A percentile compares a stretch with the other conserved stretches of the same genome.
Conservation (phyloP, 2,113 vertebrate species). For the Ceratotherium simum region DNA sequence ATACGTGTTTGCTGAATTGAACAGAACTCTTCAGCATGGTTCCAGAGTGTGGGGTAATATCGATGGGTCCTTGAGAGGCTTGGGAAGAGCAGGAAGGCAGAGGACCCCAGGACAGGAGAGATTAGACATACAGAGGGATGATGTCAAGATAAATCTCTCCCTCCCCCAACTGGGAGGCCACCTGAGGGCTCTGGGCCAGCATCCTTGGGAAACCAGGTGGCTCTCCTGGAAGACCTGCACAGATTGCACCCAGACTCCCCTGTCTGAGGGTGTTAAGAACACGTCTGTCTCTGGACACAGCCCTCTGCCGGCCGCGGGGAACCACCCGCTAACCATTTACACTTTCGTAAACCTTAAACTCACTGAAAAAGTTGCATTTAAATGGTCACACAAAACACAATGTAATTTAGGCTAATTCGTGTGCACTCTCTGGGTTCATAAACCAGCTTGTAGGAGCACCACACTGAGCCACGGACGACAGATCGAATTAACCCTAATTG, state of each 20-base stretch:
- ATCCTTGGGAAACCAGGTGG: too few relatives aligned
- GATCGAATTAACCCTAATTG: not conserved
- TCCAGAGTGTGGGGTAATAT: too few relatives aligned
- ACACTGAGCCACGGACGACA: not conserved
- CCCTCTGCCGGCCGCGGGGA: fast-evolving
- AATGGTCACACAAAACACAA: fast-evolving
- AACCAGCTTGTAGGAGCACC: fast-evolving
- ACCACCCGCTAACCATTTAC: fast-evolving
- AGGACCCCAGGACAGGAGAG: too few relatives aligned
- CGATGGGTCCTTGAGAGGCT: fast-evolving
- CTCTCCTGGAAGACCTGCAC: fast-evolving
- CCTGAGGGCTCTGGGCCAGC: not conserved
- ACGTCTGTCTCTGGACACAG: fast-evolving
- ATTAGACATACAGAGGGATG: fast-evolving
- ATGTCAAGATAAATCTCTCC: fast-evolving
- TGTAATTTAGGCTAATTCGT: not conserved
- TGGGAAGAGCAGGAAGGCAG: not conserved
- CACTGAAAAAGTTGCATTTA: fast-evolving
- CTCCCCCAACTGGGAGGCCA: fast-evolving
- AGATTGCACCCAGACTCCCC: fast-evolving
- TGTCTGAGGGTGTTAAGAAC: fast-evolving
- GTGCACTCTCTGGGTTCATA: fast-evolving
- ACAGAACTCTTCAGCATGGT: fast-evolving
- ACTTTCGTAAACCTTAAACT: too few relatives aligned
- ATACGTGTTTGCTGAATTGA: fast-evolving